Conservation (phyloP, 1,140 invertebrate species). For the Oryctes rhinoceros region DNA sequence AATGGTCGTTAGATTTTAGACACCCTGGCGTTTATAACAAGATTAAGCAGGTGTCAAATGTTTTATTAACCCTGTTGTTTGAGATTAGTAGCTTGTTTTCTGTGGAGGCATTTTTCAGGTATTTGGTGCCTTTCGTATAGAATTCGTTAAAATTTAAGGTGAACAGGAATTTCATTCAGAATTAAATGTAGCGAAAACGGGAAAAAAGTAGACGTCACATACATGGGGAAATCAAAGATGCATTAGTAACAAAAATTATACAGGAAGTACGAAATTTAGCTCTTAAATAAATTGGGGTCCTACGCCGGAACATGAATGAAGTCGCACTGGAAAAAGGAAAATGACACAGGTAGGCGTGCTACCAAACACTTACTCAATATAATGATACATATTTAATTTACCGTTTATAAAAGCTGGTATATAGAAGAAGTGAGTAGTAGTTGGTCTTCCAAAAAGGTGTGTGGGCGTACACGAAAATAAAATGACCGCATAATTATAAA, state of each 20-base stretch:
- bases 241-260: constrained; percentile 43
- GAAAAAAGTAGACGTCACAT: background rate
- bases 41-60: constrained; percentile 47
- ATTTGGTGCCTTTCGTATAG: background rate
- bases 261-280: constrained; percentile 40
- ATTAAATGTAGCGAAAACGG: background rate
- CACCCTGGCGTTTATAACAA: constrained; percentile 45
- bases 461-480: constrained; percentile 37
- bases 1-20: constrained; percentile 25
- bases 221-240: constrained; percentile 39
- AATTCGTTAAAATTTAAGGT: too few relatives aligned
- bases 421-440: background rate
- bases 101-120: constrained; percentile 3
- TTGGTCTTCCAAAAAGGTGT: constrained; percentile 39
- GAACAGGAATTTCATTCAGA: background rate
- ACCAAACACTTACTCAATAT: constrained; percentile 42
- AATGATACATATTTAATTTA: constrained; percentile 44
- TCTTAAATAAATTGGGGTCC: constrained; percentile 37
- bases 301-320: constrained; percentile 41
- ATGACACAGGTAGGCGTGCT: constrained; percentile 30
- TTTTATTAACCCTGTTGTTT: constrained; percentile 46
- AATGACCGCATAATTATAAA: constrained; percentile 42
- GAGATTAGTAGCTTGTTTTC: constrained; percentile 39
- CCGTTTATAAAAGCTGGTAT: constrained; percentile 40
- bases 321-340: constrained; percentile 38